Evolutionary conservation across 2,888 invertebrate genomes (phyloP).

Genomic region (Cabera pusaria): DNA sequence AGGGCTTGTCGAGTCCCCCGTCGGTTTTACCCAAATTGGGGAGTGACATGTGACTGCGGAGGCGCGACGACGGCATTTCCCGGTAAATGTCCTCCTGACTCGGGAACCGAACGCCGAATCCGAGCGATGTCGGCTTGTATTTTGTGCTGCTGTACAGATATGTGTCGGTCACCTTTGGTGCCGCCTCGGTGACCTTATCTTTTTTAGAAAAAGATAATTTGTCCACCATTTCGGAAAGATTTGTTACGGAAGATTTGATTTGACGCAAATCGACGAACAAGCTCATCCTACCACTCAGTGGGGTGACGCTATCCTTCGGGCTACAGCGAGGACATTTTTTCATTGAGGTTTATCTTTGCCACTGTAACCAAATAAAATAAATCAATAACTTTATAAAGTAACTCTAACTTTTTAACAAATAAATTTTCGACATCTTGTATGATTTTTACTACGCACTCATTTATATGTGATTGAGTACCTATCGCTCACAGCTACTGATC

Average conservation of each 20-base stretch:
- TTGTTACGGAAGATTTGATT: slow-evolving; percentile 75
- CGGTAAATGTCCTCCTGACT: slow-evolving; percentile 75
- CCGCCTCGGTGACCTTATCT: slow-evolving; percentile 50
- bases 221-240: slow-evolving; percentile 77
- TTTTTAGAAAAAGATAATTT: slow-evolving; percentile 67
- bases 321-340: slow-evolving; percentile 34
- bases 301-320: slow-evolving; percentile 28
- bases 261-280: slow-evolving; percentile 78
- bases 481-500: no score
- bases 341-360: slow-evolving; percentile 17
- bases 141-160: slow-evolving; percentile 58
- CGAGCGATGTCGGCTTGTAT: slow-evolving; percentile 70
- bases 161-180: slow-evolving; percentile 52
- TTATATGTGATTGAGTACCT: no score
- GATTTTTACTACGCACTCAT: no score
- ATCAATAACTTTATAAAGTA: neutral
- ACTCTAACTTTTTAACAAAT: no score
- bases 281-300: slow-evolving; percentile 56
- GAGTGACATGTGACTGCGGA: slow-evolving; percentile 75
- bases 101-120: slow-evolving; percentile 74
- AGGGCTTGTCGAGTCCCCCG: slow-evolving; percentile 51
- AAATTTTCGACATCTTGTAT: no score
- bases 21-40: slow-evolving; percentile 73
- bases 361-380: slow-evolving; percentile 23
- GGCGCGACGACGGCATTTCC: slow-evolving; percentile 71